phyloP scores from a whole-genome alignment of 1,140 invertebrate species.

The Sminthurinus signatus region DNA sequence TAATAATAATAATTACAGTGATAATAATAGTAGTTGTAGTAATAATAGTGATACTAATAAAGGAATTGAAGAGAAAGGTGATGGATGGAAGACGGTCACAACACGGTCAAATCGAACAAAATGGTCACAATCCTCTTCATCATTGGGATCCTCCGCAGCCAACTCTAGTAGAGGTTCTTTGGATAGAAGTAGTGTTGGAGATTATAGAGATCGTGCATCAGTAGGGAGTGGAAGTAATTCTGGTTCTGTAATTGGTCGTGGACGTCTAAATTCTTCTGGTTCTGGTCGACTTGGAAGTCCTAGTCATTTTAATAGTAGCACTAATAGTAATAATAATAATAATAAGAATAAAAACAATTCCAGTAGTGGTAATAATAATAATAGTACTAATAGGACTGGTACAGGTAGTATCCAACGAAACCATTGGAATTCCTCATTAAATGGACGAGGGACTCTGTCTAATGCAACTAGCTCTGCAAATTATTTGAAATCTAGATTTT shows the following conservation, averaged over 20 bases:
- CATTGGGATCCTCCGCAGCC: conserved; percentile 18
- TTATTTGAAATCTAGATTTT: conserved; percentile 46
- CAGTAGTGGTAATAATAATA: too few relatives aligned
- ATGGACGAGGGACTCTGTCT: not conserved
- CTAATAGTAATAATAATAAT: conserved; percentile 2
- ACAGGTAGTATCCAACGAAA: too few relatives aligned
- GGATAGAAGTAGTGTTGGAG: conserved; percentile 17
- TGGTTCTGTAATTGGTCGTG: not conserved
- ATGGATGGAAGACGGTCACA: conserved; percentile 37
- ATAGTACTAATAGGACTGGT: too few relatives aligned
- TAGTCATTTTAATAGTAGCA: not conserved
- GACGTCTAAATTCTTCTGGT: not conserved
- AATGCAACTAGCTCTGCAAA: not conserved
- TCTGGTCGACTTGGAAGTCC: conserved; percentile 1
- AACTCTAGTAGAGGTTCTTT: conserved; percentile 17
- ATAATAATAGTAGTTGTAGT: conserved; percentile 6
- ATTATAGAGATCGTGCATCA: conserved; percentile 7
- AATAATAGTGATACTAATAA: not conserved
- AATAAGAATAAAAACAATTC: conserved; percentile 9
- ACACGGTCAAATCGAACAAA: conserved; percentile 30
- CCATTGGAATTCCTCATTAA: too few relatives aligned
- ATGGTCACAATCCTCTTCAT: conserved; percentile 32
- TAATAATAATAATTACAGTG: not conserved
- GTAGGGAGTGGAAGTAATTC: not conserved
- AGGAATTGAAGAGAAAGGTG: conserved; percentile 4